A percentile compares a stretch with the other conserved stretches of the same genome.
These are phyloP conservation scores for Pachyseris speciosa DNA, from an alignment of 64 coral and sea anemone species.

Conservation along the genomic window DNA sequence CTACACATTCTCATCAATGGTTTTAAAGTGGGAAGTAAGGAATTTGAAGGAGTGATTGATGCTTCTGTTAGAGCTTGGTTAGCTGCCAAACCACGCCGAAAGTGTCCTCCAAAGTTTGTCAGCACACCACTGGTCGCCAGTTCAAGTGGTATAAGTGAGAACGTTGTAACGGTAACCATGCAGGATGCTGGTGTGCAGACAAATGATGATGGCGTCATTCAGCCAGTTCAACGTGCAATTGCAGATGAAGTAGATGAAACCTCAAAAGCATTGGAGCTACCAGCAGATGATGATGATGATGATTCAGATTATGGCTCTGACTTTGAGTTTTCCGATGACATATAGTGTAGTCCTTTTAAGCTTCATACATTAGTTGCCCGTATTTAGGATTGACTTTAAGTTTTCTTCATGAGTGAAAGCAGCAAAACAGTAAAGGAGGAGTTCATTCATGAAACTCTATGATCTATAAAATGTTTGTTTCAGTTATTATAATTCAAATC, in stretches of 20 bases:
- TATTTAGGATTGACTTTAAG: too few species aligned
- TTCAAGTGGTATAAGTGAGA: neutral
- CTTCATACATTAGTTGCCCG: too few species aligned
- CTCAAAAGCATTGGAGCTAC: neutral
- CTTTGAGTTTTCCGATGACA: neutral
- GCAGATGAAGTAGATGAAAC: neutral
- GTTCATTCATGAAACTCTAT: too few species aligned
- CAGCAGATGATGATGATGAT: neutral
- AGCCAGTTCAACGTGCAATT: neutral
- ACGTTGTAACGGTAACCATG: neutral
- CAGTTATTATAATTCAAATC: too few species aligned
- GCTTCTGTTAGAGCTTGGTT: neutral
- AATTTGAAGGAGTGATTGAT: slow-evolving; percentile 20
- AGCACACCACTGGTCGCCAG: neutral
- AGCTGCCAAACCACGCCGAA: neutral
- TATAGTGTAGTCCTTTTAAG: too few species aligned
- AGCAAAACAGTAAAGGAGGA: too few species aligned
- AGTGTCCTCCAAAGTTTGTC: slow-evolving; percentile 23
- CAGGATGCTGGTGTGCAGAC: neutral
- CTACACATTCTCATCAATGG: slow-evolving; percentile 40
- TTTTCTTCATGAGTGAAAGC: too few species aligned
- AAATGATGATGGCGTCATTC: neutral
- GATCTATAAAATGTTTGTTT: too few species aligned
- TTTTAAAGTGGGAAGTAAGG: slow-evolving; percentile 5
- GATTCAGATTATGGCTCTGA: slow-evolving; percentile 13